A percentile compares a stretch with the other conserved stretches of the same genome.
These are phyloP conservation scores for Protobothrops flavoviridis DNA, from an alignment of 2,113 vertebrate species.

Conservation along the genomic window DNA sequence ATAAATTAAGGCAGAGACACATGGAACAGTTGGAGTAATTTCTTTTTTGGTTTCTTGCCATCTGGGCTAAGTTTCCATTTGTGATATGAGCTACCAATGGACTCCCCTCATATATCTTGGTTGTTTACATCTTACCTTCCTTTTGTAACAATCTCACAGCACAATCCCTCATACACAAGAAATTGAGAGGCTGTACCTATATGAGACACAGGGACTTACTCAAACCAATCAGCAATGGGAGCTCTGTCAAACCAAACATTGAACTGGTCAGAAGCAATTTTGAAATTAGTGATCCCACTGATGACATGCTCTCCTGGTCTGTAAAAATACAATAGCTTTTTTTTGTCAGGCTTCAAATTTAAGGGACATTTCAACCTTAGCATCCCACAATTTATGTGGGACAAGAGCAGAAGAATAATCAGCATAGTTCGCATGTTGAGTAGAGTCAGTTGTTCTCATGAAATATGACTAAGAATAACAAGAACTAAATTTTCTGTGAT, in stretches of 20 bases:
- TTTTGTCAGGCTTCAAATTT: background rate
- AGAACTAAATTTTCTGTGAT: background rate
- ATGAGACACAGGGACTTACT: background rate
- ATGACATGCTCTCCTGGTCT: background rate
- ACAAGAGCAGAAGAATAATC: background rate
- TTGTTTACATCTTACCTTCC: background rate
- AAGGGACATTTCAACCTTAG: background rate
- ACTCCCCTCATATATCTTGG: background rate
- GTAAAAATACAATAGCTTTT: background rate
- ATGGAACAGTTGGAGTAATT: background rate
- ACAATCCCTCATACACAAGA: background rate
- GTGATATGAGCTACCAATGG: too few relatives aligned
- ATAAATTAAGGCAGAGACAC: background rate
- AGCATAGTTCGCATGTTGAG: background rate
- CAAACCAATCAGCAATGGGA: background rate
- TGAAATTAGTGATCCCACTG: background rate
- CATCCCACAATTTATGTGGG: background rate
- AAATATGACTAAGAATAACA: background rate
- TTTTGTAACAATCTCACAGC: background rate
- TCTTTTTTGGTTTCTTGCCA: too few relatives aligned
- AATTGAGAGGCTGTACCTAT: background rate
- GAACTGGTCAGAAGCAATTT: accelerated
- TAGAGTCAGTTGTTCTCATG: background rate
- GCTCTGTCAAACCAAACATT: accelerated
- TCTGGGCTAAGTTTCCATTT: too few relatives aligned